Percentiles rank a stretch among this genome's conserved stretches.
These are phyloP conservation scores for Lasioglossum morio DNA, from an alignment of 2,888 invertebrate genomes.

Conservation along the genomic window DNA sequence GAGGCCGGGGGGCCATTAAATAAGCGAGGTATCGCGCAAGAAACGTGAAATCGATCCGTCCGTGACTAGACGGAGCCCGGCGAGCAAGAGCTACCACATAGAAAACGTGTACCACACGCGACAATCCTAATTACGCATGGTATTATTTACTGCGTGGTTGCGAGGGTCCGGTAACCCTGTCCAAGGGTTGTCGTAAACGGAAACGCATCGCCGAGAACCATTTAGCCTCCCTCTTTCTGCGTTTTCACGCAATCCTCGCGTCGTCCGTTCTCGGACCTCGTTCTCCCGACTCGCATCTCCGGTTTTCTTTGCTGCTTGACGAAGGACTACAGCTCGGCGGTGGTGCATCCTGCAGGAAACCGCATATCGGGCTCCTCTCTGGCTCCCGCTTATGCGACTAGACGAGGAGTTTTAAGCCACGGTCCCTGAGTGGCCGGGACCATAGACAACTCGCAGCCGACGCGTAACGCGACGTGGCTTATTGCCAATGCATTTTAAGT, in stretches of 20 bases:
- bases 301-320: not conserved
- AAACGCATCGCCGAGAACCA: not conserved
- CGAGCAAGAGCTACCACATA: not conserved
- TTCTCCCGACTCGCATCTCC: not conserved
- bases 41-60: slow-evolving; percentile 11
- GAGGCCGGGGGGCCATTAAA: not conserved
- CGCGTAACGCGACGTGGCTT: slow-evolving; percentile 81
- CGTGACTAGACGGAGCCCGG: not conserved
- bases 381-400: slow-evolving; percentile 63
- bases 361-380: slow-evolving; percentile 29
- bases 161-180: not conserved
- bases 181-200: slow-evolving; percentile 11
- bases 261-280: not conserved
- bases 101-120: not conserved
- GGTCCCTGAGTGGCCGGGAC: slow-evolving; percentile 62
- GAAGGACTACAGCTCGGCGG: not conserved
- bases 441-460: slow-evolving; percentile 72
- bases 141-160: not conserved
- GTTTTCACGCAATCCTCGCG: slow-evolving; percentile 1
- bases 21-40: not conserved
- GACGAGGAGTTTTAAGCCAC: slow-evolving; percentile 70
- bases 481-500: slow-evolving; percentile 84
- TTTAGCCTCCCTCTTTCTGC: not conserved
- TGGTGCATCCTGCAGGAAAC: slow-evolving; percentile 56
- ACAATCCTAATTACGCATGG: slow-evolving; percentile 9